These are phyloP conservation scores for Pantherophis vulpinus DNA, from an alignment of 2,797 vertebrate species.

Conservation along the genomic window DNA sequence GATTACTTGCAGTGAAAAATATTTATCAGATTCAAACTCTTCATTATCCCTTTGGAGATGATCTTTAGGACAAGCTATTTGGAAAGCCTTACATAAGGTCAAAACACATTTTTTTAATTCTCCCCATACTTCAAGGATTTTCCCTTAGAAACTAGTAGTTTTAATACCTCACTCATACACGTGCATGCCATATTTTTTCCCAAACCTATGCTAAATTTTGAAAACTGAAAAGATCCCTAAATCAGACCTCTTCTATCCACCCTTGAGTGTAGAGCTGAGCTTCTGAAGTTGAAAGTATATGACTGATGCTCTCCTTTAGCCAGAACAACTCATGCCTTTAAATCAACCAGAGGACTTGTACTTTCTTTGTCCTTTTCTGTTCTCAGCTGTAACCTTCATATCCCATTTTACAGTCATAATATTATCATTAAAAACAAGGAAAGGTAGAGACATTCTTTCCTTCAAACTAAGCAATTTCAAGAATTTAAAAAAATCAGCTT, in stretches of 20 bases:
- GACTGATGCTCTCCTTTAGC: no score
- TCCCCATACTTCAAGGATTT: not conserved
- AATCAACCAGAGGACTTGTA: not conserved
- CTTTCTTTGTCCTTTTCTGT: not conserved
- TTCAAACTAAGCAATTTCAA: not conserved
- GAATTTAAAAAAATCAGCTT: not conserved
- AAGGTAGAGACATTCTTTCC: not conserved
- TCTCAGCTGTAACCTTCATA: not conserved
- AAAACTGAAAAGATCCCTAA: not conserved
- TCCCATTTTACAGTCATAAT: not conserved
- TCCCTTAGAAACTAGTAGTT: not conserved
- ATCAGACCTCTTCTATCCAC: not conserved
- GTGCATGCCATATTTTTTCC: no score
- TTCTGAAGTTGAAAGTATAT: not conserved
- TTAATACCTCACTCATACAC: not conserved
- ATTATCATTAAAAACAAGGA: not conserved
- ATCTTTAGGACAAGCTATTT: not conserved
- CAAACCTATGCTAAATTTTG: not conserved
- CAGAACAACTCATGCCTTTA: conserved; percentile 1
- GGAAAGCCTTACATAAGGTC: not conserved
- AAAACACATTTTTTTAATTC: not conserved
- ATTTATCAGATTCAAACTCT: not conserved
- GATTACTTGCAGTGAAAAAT: not conserved
- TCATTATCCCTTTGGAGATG: not conserved
- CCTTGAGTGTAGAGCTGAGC: not conserved